phyloP scores from a whole-genome alignment of 2,888 invertebrate genomes.

The Helleia helle region DNA sequence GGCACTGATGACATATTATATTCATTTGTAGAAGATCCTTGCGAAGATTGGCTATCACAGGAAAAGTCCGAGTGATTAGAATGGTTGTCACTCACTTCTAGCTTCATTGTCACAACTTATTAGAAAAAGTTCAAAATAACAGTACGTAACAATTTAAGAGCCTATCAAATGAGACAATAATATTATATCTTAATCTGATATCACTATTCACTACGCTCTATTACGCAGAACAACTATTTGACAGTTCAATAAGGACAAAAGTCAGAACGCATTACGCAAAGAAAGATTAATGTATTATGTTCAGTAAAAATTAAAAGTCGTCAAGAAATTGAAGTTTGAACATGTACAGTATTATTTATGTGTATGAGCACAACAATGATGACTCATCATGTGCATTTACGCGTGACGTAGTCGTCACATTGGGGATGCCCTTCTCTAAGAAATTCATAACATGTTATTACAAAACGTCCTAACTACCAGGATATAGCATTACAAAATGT shows the following conservation, averaged over 20 bases:
- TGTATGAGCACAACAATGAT: conserved; percentile 61
- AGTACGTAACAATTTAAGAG: conserved; percentile 21
- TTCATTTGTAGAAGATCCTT: conserved; percentile 70
- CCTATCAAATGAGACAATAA: background rate
- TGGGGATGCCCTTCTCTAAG: conserved; percentile 68
- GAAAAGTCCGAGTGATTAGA: conserved; percentile 76
- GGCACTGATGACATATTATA: conserved; percentile 42
- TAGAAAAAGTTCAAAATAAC: conserved; percentile 27
- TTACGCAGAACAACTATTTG: conserved; percentile 31
- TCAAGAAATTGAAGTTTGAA: conserved; percentile 37
- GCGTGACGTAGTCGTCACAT: conserved; percentile 53
- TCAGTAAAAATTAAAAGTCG: conserved; percentile 35
- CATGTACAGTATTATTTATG: conserved; percentile 41
- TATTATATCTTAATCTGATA: conserved; percentile 25
- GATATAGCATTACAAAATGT: conserved; percentile 24
- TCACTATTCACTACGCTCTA: conserved; percentile 28
- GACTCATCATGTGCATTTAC: conserved; percentile 56
- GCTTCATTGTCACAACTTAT: conserved; percentile 72
- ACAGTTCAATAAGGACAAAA: conserved; percentile 39
- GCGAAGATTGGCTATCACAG: conserved; percentile 75
- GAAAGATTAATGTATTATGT: too few relatives aligned
- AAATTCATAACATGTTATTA: conserved; percentile 31
- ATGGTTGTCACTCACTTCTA: conserved; percentile 74
- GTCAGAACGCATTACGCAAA: too few relatives aligned
- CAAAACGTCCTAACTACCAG: conserved; percentile 48